Percentiles rank a stretch among this genome's conserved stretches.
Conservation (phyloP, 1,140 invertebrate genomes). For the Papilio glaucus region DNA sequence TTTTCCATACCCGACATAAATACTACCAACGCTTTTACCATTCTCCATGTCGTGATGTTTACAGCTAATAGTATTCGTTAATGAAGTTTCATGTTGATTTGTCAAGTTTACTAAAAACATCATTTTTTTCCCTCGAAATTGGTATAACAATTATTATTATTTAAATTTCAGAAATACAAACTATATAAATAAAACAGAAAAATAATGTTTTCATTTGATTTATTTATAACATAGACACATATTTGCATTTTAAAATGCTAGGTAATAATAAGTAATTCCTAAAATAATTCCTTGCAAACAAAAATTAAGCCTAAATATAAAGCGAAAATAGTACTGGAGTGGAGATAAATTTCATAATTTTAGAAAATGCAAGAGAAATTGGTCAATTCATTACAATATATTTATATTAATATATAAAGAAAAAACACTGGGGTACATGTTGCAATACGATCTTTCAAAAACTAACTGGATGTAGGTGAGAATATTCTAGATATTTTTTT, state of each 20-base stretch:
- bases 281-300: conserved; percentile 25
- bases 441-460: neutral
- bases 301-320: conserved; percentile 31
- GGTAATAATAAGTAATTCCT: conserved; percentile 22
- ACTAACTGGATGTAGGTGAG: neutral
- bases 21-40: too few relatives aligned
- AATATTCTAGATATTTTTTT: neutral
- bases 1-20: too few relatives aligned
- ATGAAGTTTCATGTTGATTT: too few relatives aligned
- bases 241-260: conserved; percentile 36
- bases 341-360: neutral
- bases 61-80: too few relatives aligned
- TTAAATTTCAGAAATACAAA: too few relatives aligned
- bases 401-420: too few relatives aligned
- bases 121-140: too few relatives aligned
- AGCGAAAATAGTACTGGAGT: conserved; percentile 17
- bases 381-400: conserved; percentile 26
- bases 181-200: neutral
- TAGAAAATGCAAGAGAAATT: conserved; percentile 33
- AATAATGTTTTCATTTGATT: neutral
- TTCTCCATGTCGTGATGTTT: too few relatives aligned
- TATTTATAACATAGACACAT: conserved; percentile 30
- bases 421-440: conserved; percentile 6
- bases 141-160: too few relatives aligned
- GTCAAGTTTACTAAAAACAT: too few relatives aligned